phyloP scores from a whole-genome alignment of 2,113 vertebrate genomes.

The Lamprologus lemairii region DNA sequence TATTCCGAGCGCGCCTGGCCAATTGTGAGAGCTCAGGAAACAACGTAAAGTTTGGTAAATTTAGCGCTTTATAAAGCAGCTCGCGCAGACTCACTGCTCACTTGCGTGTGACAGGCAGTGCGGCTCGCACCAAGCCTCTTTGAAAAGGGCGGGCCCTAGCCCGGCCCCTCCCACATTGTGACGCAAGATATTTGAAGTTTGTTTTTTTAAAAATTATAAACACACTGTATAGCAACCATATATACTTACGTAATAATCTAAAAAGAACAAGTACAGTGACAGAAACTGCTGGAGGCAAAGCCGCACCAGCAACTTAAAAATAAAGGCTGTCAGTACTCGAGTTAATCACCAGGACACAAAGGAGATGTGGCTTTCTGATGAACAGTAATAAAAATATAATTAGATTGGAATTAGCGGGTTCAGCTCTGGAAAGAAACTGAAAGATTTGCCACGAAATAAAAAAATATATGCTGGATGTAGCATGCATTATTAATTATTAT shows the following conservation, averaged over 20 bases:
- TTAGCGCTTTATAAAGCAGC: constrained; percentile 83
- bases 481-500: not conserved
- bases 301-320: not conserved
- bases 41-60: constrained; percentile 82
- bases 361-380: not conserved
- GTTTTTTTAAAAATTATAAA: not conserved
- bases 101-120: constrained; percentile 18
- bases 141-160: constrained; percentile 32
- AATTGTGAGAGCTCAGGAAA: constrained; percentile 84
- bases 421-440: not conserved
- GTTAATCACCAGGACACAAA: not conserved
- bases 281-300: not conserved
- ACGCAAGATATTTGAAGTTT: constrained; percentile 13
- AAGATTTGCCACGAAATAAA: not conserved
- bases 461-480: not conserved
- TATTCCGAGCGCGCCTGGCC: constrained; percentile 59
- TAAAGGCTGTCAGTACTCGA: not conserved
- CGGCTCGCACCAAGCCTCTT: constrained; percentile 31
- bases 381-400: not conserved
- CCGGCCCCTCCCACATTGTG: not conserved
- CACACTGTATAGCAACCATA: constrained; percentile 46
- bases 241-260: constrained; percentile 42
- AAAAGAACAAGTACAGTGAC: constrained; percentile 12
- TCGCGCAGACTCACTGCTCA: constrained; percentile 22
- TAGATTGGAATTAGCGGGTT: not conserved